These are phyloP conservation scores for Lycaena phlaeas DNA, from an alignment of 2,888 invertebrate species.

Conservation along the genomic window DNA sequence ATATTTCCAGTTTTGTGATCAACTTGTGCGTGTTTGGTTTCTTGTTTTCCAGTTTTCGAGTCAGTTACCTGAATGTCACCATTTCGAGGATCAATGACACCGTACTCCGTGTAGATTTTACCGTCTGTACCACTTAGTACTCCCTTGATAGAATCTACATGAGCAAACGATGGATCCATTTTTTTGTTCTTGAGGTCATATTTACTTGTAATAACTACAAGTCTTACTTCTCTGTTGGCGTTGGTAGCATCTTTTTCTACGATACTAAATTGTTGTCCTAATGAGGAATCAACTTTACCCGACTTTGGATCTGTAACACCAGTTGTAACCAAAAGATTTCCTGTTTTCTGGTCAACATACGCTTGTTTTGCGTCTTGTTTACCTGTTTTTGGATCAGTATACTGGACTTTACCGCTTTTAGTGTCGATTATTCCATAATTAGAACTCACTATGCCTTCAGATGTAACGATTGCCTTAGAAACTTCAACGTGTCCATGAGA, in stretches of 20 bases:
- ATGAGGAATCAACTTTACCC: conserved; percentile 76
- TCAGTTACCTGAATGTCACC: conserved; percentile 62
- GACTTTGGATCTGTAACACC: conserved; percentile 77
- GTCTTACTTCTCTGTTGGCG: conserved; percentile 74
- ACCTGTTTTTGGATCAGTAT: conserved; percentile 75
- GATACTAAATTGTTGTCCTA: conserved; percentile 79
- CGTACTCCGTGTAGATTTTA: conserved; percentile 75
- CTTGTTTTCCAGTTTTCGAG: conserved; percentile 56
- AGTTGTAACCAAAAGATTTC: conserved; percentile 76
- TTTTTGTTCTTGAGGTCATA: conserved; percentile 71
- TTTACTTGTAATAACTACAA: conserved; percentile 74
- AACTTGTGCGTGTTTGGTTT: conserved; percentile 51
- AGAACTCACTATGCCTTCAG: conserved; percentile 71
- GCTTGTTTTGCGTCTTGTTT: conserved; percentile 78
- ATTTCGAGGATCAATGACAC: conserved; percentile 75
- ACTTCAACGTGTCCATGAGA: conserved; percentile 63
- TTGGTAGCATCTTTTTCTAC: conserved; percentile 77
- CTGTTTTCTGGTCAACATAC: conserved; percentile 79
- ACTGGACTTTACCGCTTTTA: conserved; percentile 75
- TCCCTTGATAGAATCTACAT: conserved; percentile 60
- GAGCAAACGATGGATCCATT: conserved; percentile 66
- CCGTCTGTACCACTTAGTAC: conserved; percentile 74
- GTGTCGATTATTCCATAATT: conserved; percentile 80
- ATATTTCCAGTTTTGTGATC: conserved; percentile 70
- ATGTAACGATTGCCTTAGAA: conserved; percentile 74